Percentiles rank a stretch among this genome's conserved stretches.
Conservation (phyloP, 2,113 vertebrate species). For the Petroica traversi region DNA sequence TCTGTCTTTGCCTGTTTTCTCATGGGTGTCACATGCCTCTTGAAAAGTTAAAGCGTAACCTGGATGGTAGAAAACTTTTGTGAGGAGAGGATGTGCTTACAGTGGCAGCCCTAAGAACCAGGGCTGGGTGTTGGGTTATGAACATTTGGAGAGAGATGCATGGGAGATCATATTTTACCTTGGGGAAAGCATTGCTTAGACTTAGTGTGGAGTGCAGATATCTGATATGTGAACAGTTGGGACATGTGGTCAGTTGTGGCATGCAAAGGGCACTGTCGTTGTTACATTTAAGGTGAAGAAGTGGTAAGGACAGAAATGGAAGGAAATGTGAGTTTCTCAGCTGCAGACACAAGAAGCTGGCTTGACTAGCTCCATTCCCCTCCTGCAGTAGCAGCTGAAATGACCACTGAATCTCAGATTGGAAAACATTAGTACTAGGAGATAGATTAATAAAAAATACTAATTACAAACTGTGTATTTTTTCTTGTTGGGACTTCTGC, state of each 20-base stretch:
- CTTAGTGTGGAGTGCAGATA: background rate
- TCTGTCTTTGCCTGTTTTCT: background rate
- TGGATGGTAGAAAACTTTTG: background rate
- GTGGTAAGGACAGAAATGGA: background rate
- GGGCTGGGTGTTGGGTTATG: background rate
- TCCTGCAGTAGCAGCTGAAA: background rate
- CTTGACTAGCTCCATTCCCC: background rate
- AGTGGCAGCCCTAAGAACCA: background rate
- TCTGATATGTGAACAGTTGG: accelerated
- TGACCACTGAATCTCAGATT: background rate
- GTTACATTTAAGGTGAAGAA: background rate
- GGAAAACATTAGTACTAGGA: background rate
- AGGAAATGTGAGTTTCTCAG: background rate
- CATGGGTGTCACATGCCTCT: background rate
- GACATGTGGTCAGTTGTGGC: background rate
- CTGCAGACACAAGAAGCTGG: background rate
- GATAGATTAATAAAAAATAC: background rate
- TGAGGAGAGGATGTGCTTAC: background rate
- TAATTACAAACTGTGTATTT: background rate
- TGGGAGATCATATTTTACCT: background rate
- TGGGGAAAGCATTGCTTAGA: background rate
- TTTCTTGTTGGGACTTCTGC: background rate
- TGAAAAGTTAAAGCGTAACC: background rate
- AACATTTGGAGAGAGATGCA: background rate
- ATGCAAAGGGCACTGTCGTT: background rate